Evolutionary conservation across 2,888 invertebrate species (phyloP).

Genomic region (Habroteleia sp.): DNA sequence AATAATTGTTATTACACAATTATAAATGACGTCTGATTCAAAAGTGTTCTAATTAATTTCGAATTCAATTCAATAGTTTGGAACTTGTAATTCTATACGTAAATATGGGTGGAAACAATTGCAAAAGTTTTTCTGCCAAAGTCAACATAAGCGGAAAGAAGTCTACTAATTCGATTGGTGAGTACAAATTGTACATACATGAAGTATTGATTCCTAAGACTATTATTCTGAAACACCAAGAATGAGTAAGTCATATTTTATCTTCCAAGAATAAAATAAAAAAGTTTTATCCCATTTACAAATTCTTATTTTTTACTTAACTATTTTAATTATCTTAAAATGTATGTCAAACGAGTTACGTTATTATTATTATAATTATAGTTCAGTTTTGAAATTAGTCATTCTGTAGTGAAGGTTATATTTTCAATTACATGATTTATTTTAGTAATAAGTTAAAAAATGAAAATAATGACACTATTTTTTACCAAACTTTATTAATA

Average conservation of each 20-base stretch:
- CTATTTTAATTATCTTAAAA: too few species aligned
- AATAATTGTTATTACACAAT: slow-evolving; percentile 35
- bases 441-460: slow-evolving; percentile 64
- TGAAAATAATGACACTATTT: too few species aligned
- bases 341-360: too few species aligned
- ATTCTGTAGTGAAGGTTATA: slow-evolving; percentile 1
- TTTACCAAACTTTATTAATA: too few species aligned
- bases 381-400: too few species aligned
- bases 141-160: slow-evolving; percentile 65
- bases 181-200: slow-evolving; percentile 11
- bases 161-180: slow-evolving; percentile 45
- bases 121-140: slow-evolving; percentile 71
- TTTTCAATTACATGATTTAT: slow-evolving; percentile 4
- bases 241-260: slow-evolving; percentile 25
- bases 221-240: too few species aligned
- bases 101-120: slow-evolving; percentile 54
- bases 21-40: slow-evolving; percentile 14
- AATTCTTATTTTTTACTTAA: too few species aligned
- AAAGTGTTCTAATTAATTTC: slow-evolving; percentile 28
- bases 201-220: slow-evolving; percentile 30
- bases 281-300: too few species aligned
- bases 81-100: too few species aligned
- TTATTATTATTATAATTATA: too few species aligned
- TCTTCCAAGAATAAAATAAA: not conserved
- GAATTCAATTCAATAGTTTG: slow-evolving; percentile 42